Conservation (phyloP, 1,140 invertebrate genomes). For the Heliconius eleuchia region DNA sequence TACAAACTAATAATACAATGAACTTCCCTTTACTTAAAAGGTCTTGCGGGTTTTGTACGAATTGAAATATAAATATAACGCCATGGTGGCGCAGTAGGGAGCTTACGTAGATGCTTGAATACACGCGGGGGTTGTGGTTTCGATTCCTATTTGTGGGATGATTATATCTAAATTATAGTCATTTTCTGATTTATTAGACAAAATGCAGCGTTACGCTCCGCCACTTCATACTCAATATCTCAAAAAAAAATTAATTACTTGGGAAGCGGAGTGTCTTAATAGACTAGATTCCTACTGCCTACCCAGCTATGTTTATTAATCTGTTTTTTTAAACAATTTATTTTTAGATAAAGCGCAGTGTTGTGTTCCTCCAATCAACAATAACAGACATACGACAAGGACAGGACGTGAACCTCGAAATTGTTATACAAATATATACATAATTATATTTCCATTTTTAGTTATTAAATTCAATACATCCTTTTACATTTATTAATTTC, state of each 20-base stretch:
- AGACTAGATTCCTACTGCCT: not conserved
- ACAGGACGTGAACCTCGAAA: no score
- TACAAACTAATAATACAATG: slow-evolving; percentile 13
- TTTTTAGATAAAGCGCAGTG: not conserved
- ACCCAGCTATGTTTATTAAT: not conserved
- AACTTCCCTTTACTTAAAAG: slow-evolving; percentile 9
- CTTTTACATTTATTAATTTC: slow-evolving; percentile 2
- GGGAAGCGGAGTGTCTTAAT: not conserved
- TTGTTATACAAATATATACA: not conserved
- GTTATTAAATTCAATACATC: slow-evolving; percentile 6
- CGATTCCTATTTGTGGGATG: no score
- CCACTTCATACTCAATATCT: not conserved
- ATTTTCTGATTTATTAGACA: not conserved
- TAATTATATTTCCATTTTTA: not conserved
- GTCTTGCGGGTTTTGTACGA: not conserved
- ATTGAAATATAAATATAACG: not conserved
- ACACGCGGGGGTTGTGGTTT: no score
- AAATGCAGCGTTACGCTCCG: not conserved
- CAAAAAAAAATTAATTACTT: not conserved
- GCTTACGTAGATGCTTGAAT: no score
- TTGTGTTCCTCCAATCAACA: not conserved
- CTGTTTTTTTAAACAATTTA: not conserved
- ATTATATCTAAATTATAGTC: no score
- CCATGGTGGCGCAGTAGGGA: no score
- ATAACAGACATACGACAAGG: no score